Conservation (phyloP, 2,888 invertebrate species). For the Agrotis segetum region DNA sequence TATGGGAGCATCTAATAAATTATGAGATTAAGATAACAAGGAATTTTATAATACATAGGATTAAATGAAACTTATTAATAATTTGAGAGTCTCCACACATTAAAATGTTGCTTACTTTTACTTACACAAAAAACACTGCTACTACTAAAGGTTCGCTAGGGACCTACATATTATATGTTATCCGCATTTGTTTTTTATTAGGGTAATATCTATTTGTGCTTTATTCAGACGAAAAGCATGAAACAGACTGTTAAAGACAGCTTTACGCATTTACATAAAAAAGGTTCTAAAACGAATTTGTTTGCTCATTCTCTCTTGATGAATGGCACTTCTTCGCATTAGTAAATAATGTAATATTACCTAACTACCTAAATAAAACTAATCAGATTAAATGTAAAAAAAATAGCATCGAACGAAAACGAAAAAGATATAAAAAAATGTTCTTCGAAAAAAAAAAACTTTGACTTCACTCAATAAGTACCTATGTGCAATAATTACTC, state of each 20-base stretch:
- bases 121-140: slow-evolving; percentile 1
- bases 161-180: slow-evolving; percentile 13
- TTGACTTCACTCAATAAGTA: slow-evolving; percentile 2
- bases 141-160: neutral
- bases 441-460: too few species aligned
- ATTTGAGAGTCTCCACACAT: slow-evolving; percentile 46
- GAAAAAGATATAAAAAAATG: neutral
- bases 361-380: neutral
- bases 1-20: slow-evolving; percentile 5
- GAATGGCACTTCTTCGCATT: slow-evolving; percentile 5
- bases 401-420: neutral
- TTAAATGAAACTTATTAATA: too few species aligned
- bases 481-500: slow-evolving; percentile 34
- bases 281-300: neutral
- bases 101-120: slow-evolving; percentile 23
- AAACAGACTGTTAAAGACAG: neutral
- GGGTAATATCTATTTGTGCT: neutral
- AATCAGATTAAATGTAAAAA: neutral
- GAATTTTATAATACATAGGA: slow-evolving; percentile 57
- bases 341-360: neutral
- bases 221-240: neutral
- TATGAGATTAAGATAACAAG: slow-evolving; percentile 45
- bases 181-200: slow-evolving; percentile 4
- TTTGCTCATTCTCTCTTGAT: slow-evolving; percentile 5
- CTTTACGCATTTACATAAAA: too few species aligned